phyloP scores from a whole-genome alignment of 2,797 vertebrate genomes.

The Sphenopsis melanotis region DNA sequence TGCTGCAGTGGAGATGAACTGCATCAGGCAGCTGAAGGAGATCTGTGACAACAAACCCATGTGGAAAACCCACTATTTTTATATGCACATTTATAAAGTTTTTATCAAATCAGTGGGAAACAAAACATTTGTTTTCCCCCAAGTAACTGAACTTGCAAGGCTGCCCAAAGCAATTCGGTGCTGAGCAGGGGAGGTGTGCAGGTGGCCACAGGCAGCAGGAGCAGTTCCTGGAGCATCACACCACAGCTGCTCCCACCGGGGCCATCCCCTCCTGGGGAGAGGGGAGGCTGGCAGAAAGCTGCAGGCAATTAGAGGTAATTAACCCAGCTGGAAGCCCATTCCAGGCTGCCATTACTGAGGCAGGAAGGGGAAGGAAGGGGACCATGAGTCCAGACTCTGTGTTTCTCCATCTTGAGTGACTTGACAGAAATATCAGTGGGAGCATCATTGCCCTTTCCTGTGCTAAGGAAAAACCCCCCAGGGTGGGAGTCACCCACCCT shows the following conservation, averaged over 20 bases:
- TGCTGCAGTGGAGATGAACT: not conserved
- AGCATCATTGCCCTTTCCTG: not conserved
- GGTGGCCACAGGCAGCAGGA: not conserved
- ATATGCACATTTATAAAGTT: not conserved
- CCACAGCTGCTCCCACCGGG: not conserved
- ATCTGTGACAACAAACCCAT: not conserved
- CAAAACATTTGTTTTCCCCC: not conserved
- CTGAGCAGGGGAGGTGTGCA: not conserved
- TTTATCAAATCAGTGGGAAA: not conserved
- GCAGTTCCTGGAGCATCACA: not conserved
- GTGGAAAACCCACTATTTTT: not conserved
- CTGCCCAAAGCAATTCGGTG: not conserved
- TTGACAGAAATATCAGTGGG: not conserved
- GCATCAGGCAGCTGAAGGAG: not conserved
- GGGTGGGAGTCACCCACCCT: too few relatives aligned
- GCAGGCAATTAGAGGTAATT: not conserved
- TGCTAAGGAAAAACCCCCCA: not conserved
- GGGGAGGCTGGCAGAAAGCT: not conserved
- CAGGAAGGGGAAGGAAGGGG: not conserved
- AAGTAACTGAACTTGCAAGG: not conserved
- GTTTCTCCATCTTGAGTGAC: not conserved
- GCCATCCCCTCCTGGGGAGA: not conserved
- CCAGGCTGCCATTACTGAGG: not conserved
- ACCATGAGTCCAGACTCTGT: not conserved
- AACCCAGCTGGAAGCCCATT: not conserved